A percentile compares a stretch with the other conserved stretches of the same genome.
phyloP scores from a whole-genome alignment of 2,888 invertebrate genomes.

The Theretra japonica region DNA sequence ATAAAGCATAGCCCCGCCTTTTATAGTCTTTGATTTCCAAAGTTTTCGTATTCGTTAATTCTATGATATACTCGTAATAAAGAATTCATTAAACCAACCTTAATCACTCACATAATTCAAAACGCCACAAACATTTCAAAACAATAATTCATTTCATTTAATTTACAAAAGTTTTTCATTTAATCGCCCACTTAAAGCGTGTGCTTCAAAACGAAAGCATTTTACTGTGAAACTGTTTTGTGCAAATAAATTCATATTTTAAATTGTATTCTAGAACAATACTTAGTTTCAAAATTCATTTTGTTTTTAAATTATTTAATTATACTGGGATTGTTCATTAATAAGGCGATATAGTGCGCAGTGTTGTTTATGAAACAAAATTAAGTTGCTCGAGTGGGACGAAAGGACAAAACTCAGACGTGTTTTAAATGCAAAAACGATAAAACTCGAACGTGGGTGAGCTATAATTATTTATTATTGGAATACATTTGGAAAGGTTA shows the following conservation, averaged over 20 bases:
- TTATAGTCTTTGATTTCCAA: too few species aligned
- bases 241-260: not conserved
- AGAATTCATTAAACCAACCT: too few species aligned
- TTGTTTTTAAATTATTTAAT: not conserved
- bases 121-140: not conserved
- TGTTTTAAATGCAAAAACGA: not conserved
- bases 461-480: not conserved
- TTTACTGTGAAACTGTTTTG: slow-evolving; percentile 10
- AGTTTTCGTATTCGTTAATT: too few species aligned
- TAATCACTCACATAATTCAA: too few species aligned
- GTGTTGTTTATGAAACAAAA: not conserved
- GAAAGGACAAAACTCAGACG: not conserved
- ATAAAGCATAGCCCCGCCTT: too few species aligned
- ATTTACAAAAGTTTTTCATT: not conserved
- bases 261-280: not conserved
- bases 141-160: slow-evolving; percentile 1
- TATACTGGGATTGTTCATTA: not conserved
- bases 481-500: not conserved
- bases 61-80: too few species aligned
- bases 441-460: not conserved
- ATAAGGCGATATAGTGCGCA: not conserved
- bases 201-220: not conserved
- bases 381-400: not conserved
- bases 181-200: not conserved
- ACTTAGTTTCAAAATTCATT: not conserved